Conservation (phyloP, 2,888 invertebrate genomes). For the Azorinus chamasolen region DNA sequence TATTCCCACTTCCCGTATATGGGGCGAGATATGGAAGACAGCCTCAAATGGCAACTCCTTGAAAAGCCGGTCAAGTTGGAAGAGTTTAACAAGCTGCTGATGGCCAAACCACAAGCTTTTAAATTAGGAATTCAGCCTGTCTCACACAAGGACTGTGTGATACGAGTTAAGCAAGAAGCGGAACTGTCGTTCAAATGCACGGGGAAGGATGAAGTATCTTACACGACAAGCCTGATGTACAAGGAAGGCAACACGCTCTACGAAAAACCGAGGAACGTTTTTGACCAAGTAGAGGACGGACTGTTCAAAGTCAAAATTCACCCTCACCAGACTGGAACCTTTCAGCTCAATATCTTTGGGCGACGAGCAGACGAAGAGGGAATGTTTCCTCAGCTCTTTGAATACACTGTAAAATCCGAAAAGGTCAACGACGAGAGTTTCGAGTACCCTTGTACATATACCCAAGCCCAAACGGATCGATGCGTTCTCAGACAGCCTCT, state of each 20-base stretch:
- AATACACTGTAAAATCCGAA: conserved; percentile 34
- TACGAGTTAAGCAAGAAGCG: conserved; percentile 12
- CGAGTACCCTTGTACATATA: conserved; percentile 35
- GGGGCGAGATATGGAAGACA: conserved; percentile 15
- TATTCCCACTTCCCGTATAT: conserved; percentile 36
- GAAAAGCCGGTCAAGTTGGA: conserved; percentile 34
- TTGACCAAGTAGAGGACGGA: conserved; percentile 10
- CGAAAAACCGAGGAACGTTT: conserved; percentile 15
- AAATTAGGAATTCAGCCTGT: conserved; percentile 15
- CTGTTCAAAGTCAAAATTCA: conserved; percentile 23
- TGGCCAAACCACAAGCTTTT: conserved; percentile 18
- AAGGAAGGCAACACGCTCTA: conserved; percentile 2
- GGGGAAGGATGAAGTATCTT: neutral
- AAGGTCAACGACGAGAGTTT: conserved; percentile 16
- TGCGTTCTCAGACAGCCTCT: conserved; percentile 34
- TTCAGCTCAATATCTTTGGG: conserved; percentile 37
- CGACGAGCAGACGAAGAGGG: conserved; percentile 1
- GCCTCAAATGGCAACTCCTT: conserved; percentile 40
- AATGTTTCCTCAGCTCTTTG: conserved; percentile 24
- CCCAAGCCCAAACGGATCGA: conserved; percentile 2
- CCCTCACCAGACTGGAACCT: conserved; percentile 30
- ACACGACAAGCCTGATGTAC: conserved; percentile 7
- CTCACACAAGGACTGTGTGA: conserved; percentile 14
- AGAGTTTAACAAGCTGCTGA: conserved; percentile 27
- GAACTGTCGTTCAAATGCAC: conserved; percentile 5